Evolutionary conservation across 2,797 vertebrate genomes (phyloP).

Genomic region (Fratercula arctica): DNA sequence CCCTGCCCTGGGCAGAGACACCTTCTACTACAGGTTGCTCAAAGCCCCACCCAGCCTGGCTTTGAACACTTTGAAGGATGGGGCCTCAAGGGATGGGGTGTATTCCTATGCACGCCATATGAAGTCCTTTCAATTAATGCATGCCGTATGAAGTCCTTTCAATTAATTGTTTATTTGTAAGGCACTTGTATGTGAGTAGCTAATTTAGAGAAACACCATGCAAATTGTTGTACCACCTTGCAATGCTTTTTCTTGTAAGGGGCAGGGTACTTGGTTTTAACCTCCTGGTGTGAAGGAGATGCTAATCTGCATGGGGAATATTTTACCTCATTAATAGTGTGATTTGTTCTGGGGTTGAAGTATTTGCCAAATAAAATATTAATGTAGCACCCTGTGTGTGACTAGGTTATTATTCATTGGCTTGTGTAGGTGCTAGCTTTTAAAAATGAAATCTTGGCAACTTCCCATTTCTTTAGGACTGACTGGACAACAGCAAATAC

Average conservation of each 20-base stretch:
- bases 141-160: too few species aligned
- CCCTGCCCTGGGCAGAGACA: neutral
- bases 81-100: neutral
- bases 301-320: neutral
- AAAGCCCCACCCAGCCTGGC: neutral
- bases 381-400: neutral
- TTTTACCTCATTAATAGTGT: neutral
- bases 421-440: neutral
- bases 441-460: neutral
- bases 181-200: neutral
- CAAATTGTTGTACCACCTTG: neutral
- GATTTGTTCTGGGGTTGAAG: neutral
- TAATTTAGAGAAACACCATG: neutral
- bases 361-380: constrained; percentile 31
- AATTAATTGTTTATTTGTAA: neutral
- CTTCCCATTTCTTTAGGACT: neutral
- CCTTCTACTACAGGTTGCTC: neutral
- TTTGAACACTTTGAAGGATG: neutral
- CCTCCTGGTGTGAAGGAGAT: neutral
- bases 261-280: neutral
- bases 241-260: neutral
- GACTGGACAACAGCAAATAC: neutral
- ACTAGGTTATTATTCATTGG: neutral
- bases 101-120: neutral
- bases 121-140: neutral